Base-by-base conservation (phyloP, 1,140 invertebrate genomes). In the Neodiprion pinetum region DNA sequence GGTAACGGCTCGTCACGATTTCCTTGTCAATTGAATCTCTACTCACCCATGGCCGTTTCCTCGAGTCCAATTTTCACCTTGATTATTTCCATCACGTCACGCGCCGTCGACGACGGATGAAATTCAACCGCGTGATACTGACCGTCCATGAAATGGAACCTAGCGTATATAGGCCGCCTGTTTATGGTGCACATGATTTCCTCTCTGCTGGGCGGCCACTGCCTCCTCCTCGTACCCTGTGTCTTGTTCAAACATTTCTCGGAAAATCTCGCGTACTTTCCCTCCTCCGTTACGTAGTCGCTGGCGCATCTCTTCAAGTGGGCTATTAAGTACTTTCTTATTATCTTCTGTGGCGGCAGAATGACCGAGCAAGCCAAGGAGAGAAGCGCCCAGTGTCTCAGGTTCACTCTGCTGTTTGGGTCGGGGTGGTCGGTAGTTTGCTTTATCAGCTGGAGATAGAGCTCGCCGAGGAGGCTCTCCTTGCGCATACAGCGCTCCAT, bases 51-150 rank as follows among this genome's bases (percentile, higher is more conserved):
- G 12, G 96, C 95, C 78, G 92, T 91, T 71, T 95, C 93, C 76
- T 93, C 92, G 11, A 99, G 92, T 9, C 97, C 97, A 81, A 99
- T 97, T 90, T 98, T 98, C 53, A 93, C 92, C 77, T 96, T 93
- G n/a, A 99, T 94, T 78, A 96, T 93, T 83, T 95, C 93, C 80
- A 98, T 93, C 1, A 98, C 93, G 81, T 98, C 96, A 78, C 92
- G 92, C n/a, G 97, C 95, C 1, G 96, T 97, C 12, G 97, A 95
- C 40, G 96, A 97, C 0, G 97, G 96, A 87, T 98, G 96, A 89
- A 98, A 98, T 87, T 98, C 96, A 3, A 98, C 93, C 0, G 96
- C 95, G 83, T 98, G 96, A 84, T 97, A 97, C 82, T 98, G 96
- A 3, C 96, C 97, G 87, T 98, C 96, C 91, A 98, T 95, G 81